phyloP scores from a whole-genome alignment of 2,797 vertebrate genomes.

The Helicolenus hilgendorfi region DNA sequence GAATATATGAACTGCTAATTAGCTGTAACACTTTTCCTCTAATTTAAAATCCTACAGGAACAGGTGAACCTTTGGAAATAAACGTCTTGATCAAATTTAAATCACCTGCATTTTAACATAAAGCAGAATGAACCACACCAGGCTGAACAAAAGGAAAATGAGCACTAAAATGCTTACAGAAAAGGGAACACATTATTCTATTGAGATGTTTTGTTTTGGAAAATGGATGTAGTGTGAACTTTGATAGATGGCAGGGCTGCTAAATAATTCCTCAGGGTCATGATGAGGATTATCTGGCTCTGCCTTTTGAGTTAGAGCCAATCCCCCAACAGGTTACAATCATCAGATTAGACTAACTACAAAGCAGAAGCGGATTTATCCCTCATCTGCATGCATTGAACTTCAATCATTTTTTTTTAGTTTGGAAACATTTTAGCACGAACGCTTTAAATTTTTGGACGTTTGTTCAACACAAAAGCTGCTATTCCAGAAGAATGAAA shows the following conservation, averaged over 20 bases:
- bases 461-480: slow-evolving; percentile 72
- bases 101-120: background rate
- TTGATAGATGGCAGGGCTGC: slow-evolving; percentile 29
- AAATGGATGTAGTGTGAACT: slow-evolving; percentile 24
- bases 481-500: slow-evolving; percentile 70
- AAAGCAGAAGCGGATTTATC: background rate
- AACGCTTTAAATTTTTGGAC: background rate
- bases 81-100: slow-evolving; percentile 19
- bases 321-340: slow-evolving; percentile 22
- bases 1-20: slow-evolving; percentile 70
- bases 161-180: background rate
- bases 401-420: background rate
- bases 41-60: slow-evolving; percentile 25
- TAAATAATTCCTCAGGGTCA: slow-evolving; percentile 64
- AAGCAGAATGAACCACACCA: background rate
- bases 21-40: slow-evolving; percentile 32
- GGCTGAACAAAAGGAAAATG: background rate
- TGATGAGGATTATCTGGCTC: slow-evolving; percentile 55
- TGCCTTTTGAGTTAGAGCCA: slow-evolving; percentile 48
- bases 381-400: background rate
- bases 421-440: background rate
- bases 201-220: background rate
- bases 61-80: slow-evolving; percentile 10
- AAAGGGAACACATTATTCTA: background rate
- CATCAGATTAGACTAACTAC: slow-evolving; percentile 13